phyloP scores from a whole-genome alignment of 2,888 invertebrate species.

The Acanthosoma haemorrhoidale region DNA sequence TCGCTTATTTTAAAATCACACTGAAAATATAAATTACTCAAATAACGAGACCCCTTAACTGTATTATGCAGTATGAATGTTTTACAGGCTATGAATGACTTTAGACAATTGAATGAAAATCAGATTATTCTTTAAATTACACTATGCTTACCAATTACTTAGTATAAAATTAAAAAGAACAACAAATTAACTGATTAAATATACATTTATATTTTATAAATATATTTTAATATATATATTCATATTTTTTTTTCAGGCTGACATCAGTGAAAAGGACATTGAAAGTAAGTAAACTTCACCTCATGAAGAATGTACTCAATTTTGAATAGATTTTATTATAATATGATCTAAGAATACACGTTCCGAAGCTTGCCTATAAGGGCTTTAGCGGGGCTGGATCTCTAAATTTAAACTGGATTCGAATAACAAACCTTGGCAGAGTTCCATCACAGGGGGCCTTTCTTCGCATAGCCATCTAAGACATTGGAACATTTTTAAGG shows the following conservation, averaged over 20 bases:
- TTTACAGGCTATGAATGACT: too few relatives aligned
- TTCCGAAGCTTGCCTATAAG: neutral
- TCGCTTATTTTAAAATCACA: too few relatives aligned
- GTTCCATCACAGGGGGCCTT: neutral
- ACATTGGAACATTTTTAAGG: neutral
- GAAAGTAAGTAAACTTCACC: conserved; percentile 76
- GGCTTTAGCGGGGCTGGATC: neutral
- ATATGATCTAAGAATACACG: neutral
- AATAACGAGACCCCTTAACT: too few relatives aligned
- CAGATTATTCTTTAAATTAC: too few relatives aligned
- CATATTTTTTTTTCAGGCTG: conserved; percentile 68
- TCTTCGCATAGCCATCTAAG: conserved; percentile 4
- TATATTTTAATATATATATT: too few relatives aligned
- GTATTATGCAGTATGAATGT: too few relatives aligned
- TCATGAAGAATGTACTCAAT: neutral
- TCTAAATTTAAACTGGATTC: conserved; percentile 13
- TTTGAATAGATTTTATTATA: neutral
- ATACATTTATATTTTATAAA: too few relatives aligned
- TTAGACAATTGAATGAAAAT: too few relatives aligned
- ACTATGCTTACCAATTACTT: too few relatives aligned
- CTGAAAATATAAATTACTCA: too few relatives aligned
- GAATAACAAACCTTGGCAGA: conserved; percentile 25
- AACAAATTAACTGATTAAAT: too few relatives aligned
- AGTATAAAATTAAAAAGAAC: too few relatives aligned
- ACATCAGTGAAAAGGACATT: conserved; percentile 79